These are phyloP conservation scores for Emmelina monodactyla DNA, from an alignment of 2,888 invertebrate genomes.

Conservation along the genomic window DNA sequence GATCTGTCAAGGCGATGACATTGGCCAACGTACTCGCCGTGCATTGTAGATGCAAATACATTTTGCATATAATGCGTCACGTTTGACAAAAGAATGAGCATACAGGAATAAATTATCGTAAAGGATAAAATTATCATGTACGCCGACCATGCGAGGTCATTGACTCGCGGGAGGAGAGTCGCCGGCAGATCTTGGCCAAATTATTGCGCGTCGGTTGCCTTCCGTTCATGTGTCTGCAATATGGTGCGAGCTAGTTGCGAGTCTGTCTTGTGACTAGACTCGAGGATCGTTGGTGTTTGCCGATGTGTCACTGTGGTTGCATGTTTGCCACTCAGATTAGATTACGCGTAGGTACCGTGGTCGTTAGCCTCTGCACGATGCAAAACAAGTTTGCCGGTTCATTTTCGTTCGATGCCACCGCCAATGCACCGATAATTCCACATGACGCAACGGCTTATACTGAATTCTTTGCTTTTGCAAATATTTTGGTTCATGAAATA, in stretches of 20 bases:
- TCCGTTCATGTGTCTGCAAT: background rate
- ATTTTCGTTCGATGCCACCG: conserved; percentile 3
- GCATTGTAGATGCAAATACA: background rate
- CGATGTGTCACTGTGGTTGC: conserved; percentile 1
- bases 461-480: too few relatives aligned
- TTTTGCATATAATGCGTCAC: conserved; percentile 1
- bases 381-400: conserved; percentile 31
- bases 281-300: background rate
- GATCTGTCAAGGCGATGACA: background rate
- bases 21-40: background rate
- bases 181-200: background rate
- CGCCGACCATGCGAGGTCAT: background rate
- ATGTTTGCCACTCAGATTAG: conserved; percentile 35
- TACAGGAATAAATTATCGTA: conserved; percentile 1
- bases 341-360: conserved; percentile 51
- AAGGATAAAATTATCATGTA: conserved; percentile 1
- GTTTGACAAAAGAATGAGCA: background rate
- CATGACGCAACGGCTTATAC: too few relatives aligned
- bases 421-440: too few relatives aligned
- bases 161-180: background rate
- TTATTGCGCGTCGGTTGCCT: background rate
- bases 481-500: too few relatives aligned
- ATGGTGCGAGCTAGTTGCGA: background rate
- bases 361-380: conserved; percentile 42
- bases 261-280: too few relatives aligned